Percentiles rank a stretch among this genome's conserved stretches.
These are phyloP conservation scores for Pardalotus punctatus DNA, from an alignment of 2,113 vertebrate species.

Conservation along the genomic window DNA sequence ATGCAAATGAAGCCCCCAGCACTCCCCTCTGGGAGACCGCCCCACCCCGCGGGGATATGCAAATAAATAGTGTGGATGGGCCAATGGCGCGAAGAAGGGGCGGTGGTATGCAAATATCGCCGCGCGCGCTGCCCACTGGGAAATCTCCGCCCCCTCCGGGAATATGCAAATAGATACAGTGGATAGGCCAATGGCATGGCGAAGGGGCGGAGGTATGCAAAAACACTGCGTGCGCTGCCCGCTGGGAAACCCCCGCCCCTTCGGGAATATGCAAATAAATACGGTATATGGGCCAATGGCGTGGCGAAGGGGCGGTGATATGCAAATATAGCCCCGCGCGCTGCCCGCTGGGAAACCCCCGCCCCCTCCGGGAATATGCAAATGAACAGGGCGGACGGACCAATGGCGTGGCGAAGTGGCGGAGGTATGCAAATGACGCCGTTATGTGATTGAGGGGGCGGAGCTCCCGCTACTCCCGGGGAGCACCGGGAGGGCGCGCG, in stretches of 20 bases:
- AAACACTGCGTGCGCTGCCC: not conserved
- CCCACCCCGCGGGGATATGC: not conserved
- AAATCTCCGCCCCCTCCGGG: too few species aligned
- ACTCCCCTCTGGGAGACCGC: accelerated
- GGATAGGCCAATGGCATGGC: not conserved
- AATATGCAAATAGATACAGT: not conserved
- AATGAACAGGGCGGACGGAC: not conserved
- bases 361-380: not conserved
- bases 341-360: accelerated
- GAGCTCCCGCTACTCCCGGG: not conserved
- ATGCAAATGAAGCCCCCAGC: accelerated
- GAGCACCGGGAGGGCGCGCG: not conserved
- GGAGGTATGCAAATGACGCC: not conserved
- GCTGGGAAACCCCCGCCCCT: too few species aligned
- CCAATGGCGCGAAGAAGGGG: not conserved
- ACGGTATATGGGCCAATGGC: too few species aligned
- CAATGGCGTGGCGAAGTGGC: not conserved
- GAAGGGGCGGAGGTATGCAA: not conserved
- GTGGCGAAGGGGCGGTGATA: too few species aligned
- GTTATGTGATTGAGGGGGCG: not conserved
- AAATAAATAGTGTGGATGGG: not conserved
- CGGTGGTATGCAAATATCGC: not conserved
- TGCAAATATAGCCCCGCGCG: too few species aligned
- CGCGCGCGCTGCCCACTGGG: accelerated
- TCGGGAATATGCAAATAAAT: too few species aligned